Percentiles rank a stretch among this genome's conserved stretches.
phyloP scores from a whole-genome alignment of 2,888 invertebrate genomes.

The Cheilosia urbana region DNA sequence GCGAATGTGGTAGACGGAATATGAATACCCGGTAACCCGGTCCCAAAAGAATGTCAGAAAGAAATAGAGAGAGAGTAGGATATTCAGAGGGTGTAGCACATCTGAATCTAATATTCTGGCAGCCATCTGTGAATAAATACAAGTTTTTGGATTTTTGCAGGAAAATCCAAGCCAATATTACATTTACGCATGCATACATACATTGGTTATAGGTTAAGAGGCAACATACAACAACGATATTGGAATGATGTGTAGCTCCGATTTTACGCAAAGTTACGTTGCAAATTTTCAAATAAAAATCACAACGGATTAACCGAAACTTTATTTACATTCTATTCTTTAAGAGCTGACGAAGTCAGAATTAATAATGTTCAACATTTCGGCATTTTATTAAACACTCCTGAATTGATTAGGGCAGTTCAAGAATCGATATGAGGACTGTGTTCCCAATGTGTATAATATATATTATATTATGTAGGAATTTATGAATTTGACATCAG shows the following conservation, averaged over 20 bases:
- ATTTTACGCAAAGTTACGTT: conserved; percentile 13
- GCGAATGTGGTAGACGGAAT: conserved; percentile 4
- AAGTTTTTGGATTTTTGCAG: conserved; percentile 3
- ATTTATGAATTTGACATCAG: too few relatives aligned
- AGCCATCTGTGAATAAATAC: conserved; percentile 42
- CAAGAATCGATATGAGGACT: not conserved
- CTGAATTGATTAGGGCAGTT: conserved; percentile 37
- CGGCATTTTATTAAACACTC: conserved; percentile 47
- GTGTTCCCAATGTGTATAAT: not conserved
- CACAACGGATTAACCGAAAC: conserved; percentile 35
- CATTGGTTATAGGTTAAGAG: not conserved
- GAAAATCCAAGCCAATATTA: conserved; percentile 21
- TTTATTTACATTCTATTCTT: conserved; percentile 31
- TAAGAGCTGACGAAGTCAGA: conserved; percentile 40
- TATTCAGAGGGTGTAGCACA: conserved; percentile 30
- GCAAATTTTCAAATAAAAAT: conserved; percentile 20
- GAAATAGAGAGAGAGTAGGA: conserved; percentile 9
- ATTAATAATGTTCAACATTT: conserved; percentile 52
- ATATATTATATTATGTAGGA: too few relatives aligned
- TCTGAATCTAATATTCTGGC: conserved; percentile 5
- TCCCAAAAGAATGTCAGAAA: not conserved
- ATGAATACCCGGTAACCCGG: conserved; percentile 1
- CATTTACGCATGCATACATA: conserved; percentile 9
- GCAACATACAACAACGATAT: not conserved
- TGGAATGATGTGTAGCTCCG: conserved; percentile 25